Evolutionary conservation across 2,797 vertebrate species (phyloP).

Genomic region (Diceros bicornis): DNA sequence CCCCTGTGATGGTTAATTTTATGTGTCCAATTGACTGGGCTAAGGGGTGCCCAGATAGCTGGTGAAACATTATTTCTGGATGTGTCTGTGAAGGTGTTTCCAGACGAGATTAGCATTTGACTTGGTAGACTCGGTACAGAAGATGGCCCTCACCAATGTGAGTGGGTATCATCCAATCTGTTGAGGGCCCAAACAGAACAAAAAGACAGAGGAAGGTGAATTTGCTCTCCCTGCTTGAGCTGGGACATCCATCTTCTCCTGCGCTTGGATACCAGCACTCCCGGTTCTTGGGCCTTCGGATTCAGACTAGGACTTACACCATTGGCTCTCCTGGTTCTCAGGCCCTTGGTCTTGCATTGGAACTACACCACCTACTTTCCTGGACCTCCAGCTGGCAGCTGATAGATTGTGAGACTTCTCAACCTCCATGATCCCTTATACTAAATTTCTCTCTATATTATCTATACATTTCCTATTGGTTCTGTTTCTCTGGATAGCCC

Average conservation of each 20-base stretch:
- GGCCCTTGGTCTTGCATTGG: not conserved
- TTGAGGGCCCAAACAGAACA: not conserved
- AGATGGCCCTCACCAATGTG: not conserved
- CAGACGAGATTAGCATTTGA: not conserved
- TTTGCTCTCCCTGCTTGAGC: not conserved
- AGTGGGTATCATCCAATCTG: not conserved
- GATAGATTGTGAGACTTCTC: not conserved
- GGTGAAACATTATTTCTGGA: not conserved
- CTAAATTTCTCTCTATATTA: not conserved
- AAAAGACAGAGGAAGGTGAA: not conserved
- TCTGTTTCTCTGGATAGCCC: not conserved
- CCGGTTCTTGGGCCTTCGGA: not conserved
- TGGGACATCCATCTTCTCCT: not conserved
- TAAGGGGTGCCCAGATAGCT: not conserved
- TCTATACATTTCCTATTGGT: not conserved
- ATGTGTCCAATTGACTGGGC: not conserved
- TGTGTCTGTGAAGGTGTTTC: not conserved
- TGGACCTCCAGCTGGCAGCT: not conserved
- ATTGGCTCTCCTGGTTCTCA: not conserved
- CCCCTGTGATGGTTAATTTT: not conserved
- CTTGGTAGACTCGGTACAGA: not conserved
- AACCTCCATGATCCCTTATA: not conserved
- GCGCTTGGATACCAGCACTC: not conserved
- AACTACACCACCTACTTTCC: not conserved
- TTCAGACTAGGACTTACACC: not conserved